These are phyloP conservation scores for Parnassius mnemosyne DNA, from an alignment of 2,888 invertebrate species.

Conservation along the genomic window DNA sequence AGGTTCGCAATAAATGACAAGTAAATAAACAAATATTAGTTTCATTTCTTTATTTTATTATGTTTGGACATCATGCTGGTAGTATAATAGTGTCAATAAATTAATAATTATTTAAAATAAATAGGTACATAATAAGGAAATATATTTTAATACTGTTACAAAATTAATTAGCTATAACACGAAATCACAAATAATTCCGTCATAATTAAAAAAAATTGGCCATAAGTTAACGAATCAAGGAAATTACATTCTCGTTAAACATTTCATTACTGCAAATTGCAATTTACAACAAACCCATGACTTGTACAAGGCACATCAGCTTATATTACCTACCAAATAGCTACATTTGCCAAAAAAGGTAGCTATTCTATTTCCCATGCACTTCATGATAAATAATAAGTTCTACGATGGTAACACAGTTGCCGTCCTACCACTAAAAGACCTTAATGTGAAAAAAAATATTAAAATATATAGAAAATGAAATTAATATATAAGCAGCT, in stretches of 20 bases:
- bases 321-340: not conserved
- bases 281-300: slow-evolving; percentile 3
- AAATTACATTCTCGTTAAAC: not conserved
- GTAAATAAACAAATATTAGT: not conserved
- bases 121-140: not conserved
- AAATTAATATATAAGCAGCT: no score
- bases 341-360: no score
- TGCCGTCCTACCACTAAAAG: no score
- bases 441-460: no score
- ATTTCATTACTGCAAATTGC: not conserved
- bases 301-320: slow-evolving; percentile 17
- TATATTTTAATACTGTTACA: slow-evolving; percentile 21
- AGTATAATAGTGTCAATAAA: slow-evolving; percentile 11
- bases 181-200: slow-evolving; percentile 5
- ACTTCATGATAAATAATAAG: no score
- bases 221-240: not conserved
- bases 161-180: slow-evolving; percentile 11
- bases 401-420: no score
- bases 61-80: slow-evolving; percentile 8
- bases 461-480: no score
- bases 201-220: not conserved
- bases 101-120: slow-evolving; percentile 8
- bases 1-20: not conserved
- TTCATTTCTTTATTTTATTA: slow-evolving; percentile 12
- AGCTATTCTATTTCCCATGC: no score